A percentile compares a stretch with the other conserved stretches of the same genome.
These are phyloP conservation scores for Dermatophagoides farinae DNA, from an alignment of 1,140 invertebrate genomes.

Conservation along the genomic window DNA sequence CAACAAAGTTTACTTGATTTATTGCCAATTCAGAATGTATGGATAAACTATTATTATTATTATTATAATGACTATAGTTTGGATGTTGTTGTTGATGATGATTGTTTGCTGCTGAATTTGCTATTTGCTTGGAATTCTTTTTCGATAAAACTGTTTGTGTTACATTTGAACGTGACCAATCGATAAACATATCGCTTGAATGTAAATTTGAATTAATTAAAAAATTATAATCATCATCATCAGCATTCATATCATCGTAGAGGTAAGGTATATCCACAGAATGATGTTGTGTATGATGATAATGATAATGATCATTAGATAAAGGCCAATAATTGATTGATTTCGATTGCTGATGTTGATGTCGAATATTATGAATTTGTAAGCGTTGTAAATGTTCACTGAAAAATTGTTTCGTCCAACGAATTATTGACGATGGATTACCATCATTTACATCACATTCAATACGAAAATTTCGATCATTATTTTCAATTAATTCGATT, in stretches of 20 bases:
- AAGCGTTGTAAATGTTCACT: neutral
- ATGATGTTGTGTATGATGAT: too few species aligned
- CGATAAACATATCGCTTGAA: neutral
- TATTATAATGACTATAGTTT: too few species aligned
- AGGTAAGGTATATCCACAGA: too few species aligned
- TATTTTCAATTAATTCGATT: too few species aligned
- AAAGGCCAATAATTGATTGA: neutral
- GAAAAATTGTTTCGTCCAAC: neutral
- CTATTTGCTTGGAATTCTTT: too few species aligned
- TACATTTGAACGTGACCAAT: conserved; percentile 4
- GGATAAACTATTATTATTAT: conserved; percentile 24
- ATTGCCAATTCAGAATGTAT: conserved; percentile 62
- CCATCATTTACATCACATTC: neutral
- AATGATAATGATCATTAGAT: too few species aligned
- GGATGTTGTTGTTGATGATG: too few species aligned
- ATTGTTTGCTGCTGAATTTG: too few species aligned
- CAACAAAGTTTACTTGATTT: conserved; percentile 48
- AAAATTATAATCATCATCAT: too few species aligned
- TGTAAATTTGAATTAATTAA: too few species aligned
- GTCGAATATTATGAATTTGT: neutral
- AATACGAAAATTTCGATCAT: neutral
- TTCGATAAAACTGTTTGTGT: neutral
- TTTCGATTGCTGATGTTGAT: neutral
- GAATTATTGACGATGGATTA: neutral
- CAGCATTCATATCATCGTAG: too few species aligned